These are phyloP conservation scores for Eurytoma californica DNA, from an alignment of 2,888 invertebrate species.

Conservation along the genomic window DNA sequence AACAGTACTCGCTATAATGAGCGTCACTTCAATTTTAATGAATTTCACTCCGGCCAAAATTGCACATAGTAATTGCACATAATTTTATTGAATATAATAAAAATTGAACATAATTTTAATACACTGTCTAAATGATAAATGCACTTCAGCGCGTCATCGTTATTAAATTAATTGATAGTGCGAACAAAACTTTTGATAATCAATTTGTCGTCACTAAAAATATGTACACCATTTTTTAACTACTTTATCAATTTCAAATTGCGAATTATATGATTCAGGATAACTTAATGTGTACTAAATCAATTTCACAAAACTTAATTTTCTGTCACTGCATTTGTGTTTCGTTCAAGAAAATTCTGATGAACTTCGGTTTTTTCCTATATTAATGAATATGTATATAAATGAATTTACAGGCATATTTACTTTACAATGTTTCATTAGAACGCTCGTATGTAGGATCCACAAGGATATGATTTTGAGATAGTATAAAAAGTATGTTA, in stretches of 20 bases:
- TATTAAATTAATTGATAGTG: not conserved
- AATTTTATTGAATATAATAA: no score
- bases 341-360: not conserved
- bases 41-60: constrained; percentile 1
- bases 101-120: not conserved
- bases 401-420: not conserved
- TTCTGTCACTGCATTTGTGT: not conserved
- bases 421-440: constrained; percentile 3
- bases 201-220: not conserved
- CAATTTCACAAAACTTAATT: constrained; percentile 3
- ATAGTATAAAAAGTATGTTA: not conserved
- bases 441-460: not conserved
- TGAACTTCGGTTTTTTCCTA: not conserved
- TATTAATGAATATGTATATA: constrained; percentile 10
- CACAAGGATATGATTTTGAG: not conserved
- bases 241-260: not conserved
- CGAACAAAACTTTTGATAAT: not conserved
- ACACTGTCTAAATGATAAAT: not conserved
- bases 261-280: not conserved
- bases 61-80: not conserved
- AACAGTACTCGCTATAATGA: constrained; percentile 20
- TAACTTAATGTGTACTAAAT: not conserved
- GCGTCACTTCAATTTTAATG: constrained; percentile 28
- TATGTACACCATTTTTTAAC: not conserved
- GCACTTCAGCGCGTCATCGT: not conserved